These are phyloP conservation scores for Gisinianus flammeolus DNA, from an alignment of 2,888 invertebrate species.

Conservation along the genomic window DNA sequence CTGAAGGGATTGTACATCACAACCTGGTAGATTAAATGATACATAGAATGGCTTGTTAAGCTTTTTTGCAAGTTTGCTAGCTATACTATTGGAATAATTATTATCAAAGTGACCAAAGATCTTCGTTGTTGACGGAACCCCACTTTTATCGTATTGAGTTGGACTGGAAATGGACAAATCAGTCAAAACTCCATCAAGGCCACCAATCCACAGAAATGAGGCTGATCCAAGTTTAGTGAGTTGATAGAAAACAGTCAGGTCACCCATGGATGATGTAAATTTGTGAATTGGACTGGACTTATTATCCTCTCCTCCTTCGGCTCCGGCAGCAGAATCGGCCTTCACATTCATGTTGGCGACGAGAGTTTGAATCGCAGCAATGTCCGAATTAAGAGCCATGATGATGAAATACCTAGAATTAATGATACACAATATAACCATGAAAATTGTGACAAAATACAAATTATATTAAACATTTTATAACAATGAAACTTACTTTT, in stretches of 20 bases:
- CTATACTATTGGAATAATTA: neutral
- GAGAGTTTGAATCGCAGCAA: neutral
- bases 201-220: constrained; percentile 31
- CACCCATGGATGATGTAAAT: neutral
- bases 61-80: constrained; percentile 20
- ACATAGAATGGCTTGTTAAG: constrained; percentile 30
- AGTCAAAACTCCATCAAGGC: constrained; percentile 1
- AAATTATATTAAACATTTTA: neutral
- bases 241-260: neutral
- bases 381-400: no score
- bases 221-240: neutral
- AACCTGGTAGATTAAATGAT: constrained; percentile 19
- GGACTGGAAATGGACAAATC: constrained; percentile 28
- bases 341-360: neutral
- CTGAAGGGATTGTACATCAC: constrained; percentile 5
- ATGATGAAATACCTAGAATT: no score
- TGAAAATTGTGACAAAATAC: no score
- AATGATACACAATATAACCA: no score
- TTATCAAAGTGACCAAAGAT: constrained; percentile 16
- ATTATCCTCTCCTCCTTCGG: neutral
- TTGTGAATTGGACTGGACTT: neutral
- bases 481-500: neutral
- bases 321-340: neutral
- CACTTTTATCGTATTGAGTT: constrained; percentile 27
- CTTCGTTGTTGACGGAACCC: constrained; percentile 19